Percentiles rank a stretch among this genome's conserved stretches.
phyloP scores from a whole-genome alignment of 2,888 invertebrate species.

The Oeneis ivallda region DNA sequence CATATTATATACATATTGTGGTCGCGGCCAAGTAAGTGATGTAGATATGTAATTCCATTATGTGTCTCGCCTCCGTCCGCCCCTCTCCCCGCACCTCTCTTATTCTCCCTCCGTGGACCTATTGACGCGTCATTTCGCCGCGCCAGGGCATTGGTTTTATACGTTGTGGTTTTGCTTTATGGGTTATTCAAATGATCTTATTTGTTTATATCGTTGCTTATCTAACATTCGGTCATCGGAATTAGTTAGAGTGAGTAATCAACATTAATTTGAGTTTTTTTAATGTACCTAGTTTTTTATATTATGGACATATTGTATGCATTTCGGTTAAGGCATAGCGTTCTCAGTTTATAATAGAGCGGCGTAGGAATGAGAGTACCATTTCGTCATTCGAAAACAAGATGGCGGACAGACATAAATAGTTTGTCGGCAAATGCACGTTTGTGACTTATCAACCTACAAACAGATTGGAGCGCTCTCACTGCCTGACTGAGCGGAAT shows the following conservation, averaged over 20 bases:
- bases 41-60: constrained; percentile 78
- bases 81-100: constrained; percentile 56
- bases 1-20: constrained; percentile 56
- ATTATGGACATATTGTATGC: constrained; percentile 12
- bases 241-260: constrained; percentile 25
- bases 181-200: constrained; percentile 67
- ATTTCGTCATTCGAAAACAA: constrained; percentile 73
- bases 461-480: constrained; percentile 51
- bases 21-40: constrained; percentile 67
- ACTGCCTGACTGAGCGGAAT: constrained; percentile 44
- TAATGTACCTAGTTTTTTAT: neutral
- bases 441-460: constrained; percentile 65
- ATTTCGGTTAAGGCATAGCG: constrained; percentile 29
- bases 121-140: constrained; percentile 71
- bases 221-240: constrained; percentile 17
- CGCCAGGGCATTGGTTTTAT: constrained; percentile 68
- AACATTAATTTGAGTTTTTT: constrained; percentile 26
- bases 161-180: constrained; percentile 65
- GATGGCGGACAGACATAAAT: constrained; percentile 73
- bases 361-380: constrained; percentile 45
- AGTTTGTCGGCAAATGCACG: constrained; percentile 61
- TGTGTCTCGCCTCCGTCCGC: constrained; percentile 75
- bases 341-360: constrained; percentile 40
- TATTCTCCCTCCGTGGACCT: constrained; percentile 58
- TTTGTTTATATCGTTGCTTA: constrained; percentile 43